Evolutionary conservation across 1,140 invertebrate species (phyloP), one percentile per base, ranked within the genome.

Genomic region (Drosophila biarmipes): DNA sequence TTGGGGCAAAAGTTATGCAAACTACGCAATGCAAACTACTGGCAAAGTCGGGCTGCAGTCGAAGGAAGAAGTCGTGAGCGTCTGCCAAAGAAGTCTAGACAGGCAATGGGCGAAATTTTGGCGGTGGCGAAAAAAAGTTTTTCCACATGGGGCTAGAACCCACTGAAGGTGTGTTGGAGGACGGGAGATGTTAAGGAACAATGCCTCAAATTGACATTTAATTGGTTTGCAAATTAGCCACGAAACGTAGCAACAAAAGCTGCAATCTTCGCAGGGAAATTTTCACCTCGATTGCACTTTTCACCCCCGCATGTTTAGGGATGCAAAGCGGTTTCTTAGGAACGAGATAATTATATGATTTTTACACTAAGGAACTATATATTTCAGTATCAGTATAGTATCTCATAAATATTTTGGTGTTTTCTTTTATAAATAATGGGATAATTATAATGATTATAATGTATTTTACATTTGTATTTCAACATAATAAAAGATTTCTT

Each of bases 131-230:
- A 86, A 78, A 78, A 55, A 73, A 73, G 12, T 67, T 67, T 51
- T 49, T 38, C 35, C 45, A 51, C 48, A 51, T 51, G 10, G 48
- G 48, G 17, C 17, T 43, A 49, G 51, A 40, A 27, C 14, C 27
- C 15, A 29, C 14, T 14, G 43, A 31, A 46, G 49, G 35, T 24
- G 43, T 24, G 34, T 42, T 38, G 17, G 31, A 27, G 58, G 4
- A 21, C 14, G 10, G n/a, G n/a, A 43, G 40, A 38, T 35, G 49
- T 40, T 24, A 53, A 45, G 40, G 61, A 90, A 89, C 84, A 87
- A 89, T 90, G 87, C 72, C 81, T 87, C 81, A 86, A 90, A 90
- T 90, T 90, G 78, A 90, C 87, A 90, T 90, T 90, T 90, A 90
- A 90, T 90, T 90, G 87, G 87, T 90, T 82, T 86, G 87, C 87